A percentile compares a stretch with the other conserved stretches of the same genome.
Evolutionary conservation across 1,140 invertebrate species (phyloP).

Genomic region (Macrotrachela quadricornifera): DNA sequence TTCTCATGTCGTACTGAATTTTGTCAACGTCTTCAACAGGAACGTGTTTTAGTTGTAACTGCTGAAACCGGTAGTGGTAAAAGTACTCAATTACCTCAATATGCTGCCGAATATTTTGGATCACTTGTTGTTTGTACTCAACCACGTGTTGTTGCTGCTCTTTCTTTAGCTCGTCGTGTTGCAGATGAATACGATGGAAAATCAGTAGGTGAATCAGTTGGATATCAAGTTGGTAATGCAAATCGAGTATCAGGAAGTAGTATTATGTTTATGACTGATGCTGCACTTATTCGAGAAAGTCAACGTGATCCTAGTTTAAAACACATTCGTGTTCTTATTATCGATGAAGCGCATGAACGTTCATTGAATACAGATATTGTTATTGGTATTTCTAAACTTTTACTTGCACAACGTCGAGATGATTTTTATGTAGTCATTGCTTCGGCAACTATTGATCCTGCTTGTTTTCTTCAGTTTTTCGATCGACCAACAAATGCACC

Average conservation of each 20-base stretch:
- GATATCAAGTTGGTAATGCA: conserved; percentile 18
- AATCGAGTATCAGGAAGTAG: too few species aligned
- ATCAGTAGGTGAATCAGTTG: conserved; percentile 9
- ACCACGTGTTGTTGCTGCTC: conserved; percentile 23
- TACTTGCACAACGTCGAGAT: conserved; percentile 10
- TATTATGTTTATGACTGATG: too few species aligned
- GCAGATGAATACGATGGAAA: conserved; percentile 16
- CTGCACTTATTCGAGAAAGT: too few species aligned
- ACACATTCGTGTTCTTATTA: background rate
- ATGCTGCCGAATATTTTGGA: background rate
- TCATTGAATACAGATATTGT: background rate
- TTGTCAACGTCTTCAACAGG: too few species aligned
- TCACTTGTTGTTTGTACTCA: conserved; percentile 14
- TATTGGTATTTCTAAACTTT: too few species aligned
- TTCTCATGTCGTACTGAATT: too few species aligned
- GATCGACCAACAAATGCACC: too few species aligned
- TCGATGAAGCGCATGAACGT: conserved; percentile 8
- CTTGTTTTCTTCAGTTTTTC: too few species aligned
- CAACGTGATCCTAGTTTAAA: conserved; percentile 12
- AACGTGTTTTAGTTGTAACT: too few species aligned
- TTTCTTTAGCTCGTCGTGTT: conserved; percentile 19
- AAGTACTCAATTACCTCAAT: background rate
- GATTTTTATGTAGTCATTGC: conserved; percentile 17
- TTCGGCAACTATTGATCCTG: conserved; percentile 26
- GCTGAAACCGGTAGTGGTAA: background rate